phyloP scores from a whole-genome alignment of 2,113 vertebrate genomes.

The Tichodroma muraria region DNA sequence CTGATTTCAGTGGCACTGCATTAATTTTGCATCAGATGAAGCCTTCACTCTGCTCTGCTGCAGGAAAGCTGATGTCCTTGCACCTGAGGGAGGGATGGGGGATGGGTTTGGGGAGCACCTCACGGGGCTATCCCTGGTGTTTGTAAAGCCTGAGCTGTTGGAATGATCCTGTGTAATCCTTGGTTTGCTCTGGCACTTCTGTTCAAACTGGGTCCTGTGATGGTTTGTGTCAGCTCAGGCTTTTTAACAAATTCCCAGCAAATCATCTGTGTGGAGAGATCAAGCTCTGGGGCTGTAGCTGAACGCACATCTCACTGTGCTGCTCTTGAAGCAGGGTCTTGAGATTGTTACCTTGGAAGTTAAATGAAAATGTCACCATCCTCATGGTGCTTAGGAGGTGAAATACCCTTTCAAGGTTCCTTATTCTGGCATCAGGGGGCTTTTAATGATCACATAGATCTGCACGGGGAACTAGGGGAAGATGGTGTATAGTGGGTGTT shows the following conservation, averaged over 20 bases:
- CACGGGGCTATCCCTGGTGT: not conserved
- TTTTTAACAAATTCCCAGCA: not conserved
- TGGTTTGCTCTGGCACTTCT: not conserved
- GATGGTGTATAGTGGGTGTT: not conserved
- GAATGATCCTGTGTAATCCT: not conserved
- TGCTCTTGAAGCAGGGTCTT: not conserved
- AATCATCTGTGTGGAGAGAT: not conserved
- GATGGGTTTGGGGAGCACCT: not conserved
- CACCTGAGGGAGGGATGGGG: not conserved
- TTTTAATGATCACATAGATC: not conserved
- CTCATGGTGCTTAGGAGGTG: not conserved
- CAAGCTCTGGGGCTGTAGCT: not conserved
- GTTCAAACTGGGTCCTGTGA: fast-evolving
- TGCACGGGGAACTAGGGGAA: not conserved
- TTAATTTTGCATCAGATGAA: not conserved
- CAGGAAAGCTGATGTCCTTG: not conserved
- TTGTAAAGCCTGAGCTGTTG: not conserved
- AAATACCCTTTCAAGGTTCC: not conserved
- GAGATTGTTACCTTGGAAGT: not conserved
- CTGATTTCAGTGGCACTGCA: not conserved
- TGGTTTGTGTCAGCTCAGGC: not conserved
- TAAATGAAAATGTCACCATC: not conserved
- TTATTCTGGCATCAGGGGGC: not conserved
- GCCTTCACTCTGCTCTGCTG: not conserved
- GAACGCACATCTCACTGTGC: not conserved